Evolutionary conservation across 37 sponge, comb jelly and placozoan species (phyloP).

Genomic region (Beroe forskalii): DNA sequence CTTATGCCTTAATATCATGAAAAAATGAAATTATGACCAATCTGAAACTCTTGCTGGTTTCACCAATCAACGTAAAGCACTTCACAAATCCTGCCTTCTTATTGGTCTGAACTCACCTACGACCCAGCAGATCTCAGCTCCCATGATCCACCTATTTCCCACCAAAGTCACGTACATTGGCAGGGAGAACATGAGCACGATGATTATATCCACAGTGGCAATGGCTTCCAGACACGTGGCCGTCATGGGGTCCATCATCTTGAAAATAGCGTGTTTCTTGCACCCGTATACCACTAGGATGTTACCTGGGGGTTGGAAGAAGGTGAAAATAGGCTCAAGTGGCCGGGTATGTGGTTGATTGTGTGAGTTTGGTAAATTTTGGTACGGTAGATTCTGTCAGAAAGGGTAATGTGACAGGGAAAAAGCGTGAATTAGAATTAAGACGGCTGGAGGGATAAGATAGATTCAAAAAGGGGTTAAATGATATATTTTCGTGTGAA

Average conservation of each 20-base stretch:
- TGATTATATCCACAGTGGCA: slow-evolving; percentile 20
- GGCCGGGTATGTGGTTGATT: background rate
- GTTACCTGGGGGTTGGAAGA: slow-evolving; percentile 9
- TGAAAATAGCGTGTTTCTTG: slow-evolving; percentile 13
- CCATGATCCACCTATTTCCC: slow-evolving; percentile 54
- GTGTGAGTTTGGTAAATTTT: background rate
- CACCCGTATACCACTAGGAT: slow-evolving; percentile 19
- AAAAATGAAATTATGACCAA: too few relatives aligned
- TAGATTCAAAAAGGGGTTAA: too few relatives aligned
- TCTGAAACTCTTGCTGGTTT: too few relatives aligned
- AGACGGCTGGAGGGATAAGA: too few relatives aligned
- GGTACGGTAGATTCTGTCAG: too few relatives aligned
- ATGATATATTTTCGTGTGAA: too few relatives aligned
- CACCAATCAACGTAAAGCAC: too few relatives aligned
- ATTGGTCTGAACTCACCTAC: too few relatives aligned
- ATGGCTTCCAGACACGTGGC: slow-evolving; percentile 50
- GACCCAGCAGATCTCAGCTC: background rate
- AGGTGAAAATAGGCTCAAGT: background rate
- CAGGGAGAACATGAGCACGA: slow-evolving; percentile 50
- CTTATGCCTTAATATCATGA: too few relatives aligned
- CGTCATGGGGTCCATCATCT: slow-evolving; percentile 50
- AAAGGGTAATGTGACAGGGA: too few relatives aligned
- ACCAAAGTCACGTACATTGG: slow-evolving; percentile 55
- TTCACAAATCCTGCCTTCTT: too few relatives aligned
- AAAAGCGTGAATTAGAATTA: too few relatives aligned